A percentile compares a stretch with the other conserved stretches of the same genome.
Evolutionary conservation across 1,140 invertebrate species (phyloP).

Genomic region (Capitella teleta): DNA sequence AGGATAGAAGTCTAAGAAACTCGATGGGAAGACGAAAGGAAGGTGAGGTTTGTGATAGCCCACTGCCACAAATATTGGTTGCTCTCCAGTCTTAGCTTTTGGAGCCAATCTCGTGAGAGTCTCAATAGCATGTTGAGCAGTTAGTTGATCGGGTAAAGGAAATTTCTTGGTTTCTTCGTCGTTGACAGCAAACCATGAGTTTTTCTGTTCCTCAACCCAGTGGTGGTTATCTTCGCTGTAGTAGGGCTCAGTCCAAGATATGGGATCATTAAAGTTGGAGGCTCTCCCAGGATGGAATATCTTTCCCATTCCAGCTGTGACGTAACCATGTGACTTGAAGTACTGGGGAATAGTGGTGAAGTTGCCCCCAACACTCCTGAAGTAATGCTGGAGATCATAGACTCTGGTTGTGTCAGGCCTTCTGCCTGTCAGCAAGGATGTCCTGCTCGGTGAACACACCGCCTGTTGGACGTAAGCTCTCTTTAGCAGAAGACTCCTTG

Average conservation of each 20-base stretch:
- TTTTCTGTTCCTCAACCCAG: not conserved
- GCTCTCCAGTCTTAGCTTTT: no score
- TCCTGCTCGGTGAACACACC: constrained; percentile 29
- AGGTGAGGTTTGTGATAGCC: constrained; percentile 8
- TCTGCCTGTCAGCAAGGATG: constrained; percentile 14
- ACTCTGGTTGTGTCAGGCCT: constrained; percentile 13
- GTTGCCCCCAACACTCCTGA: constrained; percentile 11
- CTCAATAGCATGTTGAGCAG: constrained; percentile 5
- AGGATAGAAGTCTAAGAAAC: constrained; percentile 9
- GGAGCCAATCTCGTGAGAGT: constrained; percentile 9
- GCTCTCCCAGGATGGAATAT: constrained; percentile 12
- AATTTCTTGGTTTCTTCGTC: constrained; percentile 2
- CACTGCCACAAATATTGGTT: constrained; percentile 8
- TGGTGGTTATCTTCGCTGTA: not conserved
- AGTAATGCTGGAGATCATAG: constrained; percentile 12
- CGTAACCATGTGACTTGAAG: constrained; percentile 14
- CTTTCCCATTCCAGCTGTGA: constrained; percentile 12
- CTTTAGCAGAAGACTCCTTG: constrained; percentile 15
- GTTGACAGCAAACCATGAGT: constrained; percentile 2
- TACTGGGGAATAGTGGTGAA: constrained; percentile 13
- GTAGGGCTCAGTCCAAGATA: constrained; percentile 14
- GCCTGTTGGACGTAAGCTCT: constrained; percentile 15
- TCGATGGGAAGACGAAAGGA: constrained; percentile 6
- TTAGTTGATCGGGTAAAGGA: constrained; percentile 4
- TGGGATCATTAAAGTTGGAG: constrained; percentile 11